A percentile compares a stretch with the other conserved stretches of the same genome.
Evolutionary conservation across 2,797 vertebrate species (phyloP).

Genomic region (Chlorospingus flavigularis): DNA sequence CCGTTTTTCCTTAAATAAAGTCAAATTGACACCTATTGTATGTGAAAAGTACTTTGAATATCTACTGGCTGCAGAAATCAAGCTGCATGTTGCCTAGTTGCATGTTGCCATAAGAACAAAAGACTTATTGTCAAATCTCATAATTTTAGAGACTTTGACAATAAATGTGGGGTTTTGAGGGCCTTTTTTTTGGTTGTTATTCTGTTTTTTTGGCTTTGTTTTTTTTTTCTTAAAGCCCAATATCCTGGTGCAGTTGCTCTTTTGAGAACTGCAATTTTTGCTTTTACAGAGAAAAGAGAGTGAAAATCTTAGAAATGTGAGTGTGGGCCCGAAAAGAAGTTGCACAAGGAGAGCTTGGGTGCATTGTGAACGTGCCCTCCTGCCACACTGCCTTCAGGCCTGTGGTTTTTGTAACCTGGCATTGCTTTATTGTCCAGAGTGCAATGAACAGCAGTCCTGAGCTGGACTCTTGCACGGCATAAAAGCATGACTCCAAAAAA

Average conservation of each 20-base stretch:
- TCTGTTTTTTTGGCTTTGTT: too few species aligned
- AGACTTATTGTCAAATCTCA: slow-evolving; percentile 41
- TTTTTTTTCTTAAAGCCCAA: not conserved
- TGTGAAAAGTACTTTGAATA: slow-evolving; percentile 70
- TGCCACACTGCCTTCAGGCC: accelerated
- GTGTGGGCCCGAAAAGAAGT: not conserved
- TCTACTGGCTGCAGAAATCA: slow-evolving; percentile 28
- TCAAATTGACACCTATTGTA: slow-evolving; percentile 78
- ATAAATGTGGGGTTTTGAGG: not conserved
- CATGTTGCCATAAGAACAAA: not conserved
- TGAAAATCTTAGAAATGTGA: not conserved
- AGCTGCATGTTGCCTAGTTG: slow-evolving; percentile 12
- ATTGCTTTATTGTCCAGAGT: accelerated
- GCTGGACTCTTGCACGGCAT: accelerated
- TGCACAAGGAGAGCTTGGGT: not conserved
- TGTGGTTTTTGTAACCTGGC: not conserved
- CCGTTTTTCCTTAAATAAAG: slow-evolving; percentile 91
- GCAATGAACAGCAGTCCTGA: not conserved
- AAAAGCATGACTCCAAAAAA: not conserved
- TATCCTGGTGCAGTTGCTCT: not conserved
- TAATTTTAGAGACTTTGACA: slow-evolving; percentile 33
- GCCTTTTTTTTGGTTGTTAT: not conserved
- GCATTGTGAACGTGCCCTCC: not conserved
- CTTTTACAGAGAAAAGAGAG: not conserved
- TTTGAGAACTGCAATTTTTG: not conserved